These are phyloP conservation scores for Adelognathus sp. DNA, from an alignment of 2,888 invertebrate genomes.

Conservation along the genomic window DNA sequence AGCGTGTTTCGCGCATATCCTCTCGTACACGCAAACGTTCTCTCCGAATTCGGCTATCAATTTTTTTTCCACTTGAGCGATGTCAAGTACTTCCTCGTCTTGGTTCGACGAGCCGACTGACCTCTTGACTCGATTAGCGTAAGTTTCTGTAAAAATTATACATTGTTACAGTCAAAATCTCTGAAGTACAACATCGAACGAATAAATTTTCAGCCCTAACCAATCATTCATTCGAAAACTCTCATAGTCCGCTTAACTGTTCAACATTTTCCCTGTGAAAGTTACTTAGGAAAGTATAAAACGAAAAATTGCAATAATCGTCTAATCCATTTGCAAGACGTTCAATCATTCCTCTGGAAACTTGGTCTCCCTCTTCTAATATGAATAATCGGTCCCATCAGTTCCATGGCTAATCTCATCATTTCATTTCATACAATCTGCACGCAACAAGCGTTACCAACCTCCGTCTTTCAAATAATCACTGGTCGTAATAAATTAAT, in stretches of 20 bases:
- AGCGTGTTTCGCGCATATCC: slow-evolving; percentile 89
- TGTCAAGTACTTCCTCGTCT: slow-evolving; percentile 84
- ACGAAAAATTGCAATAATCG: not conserved
- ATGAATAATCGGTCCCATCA: no score
- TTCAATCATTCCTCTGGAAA: not conserved
- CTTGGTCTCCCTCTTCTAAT: not conserved
- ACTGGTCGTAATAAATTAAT: no score
- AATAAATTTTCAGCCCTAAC: not conserved
- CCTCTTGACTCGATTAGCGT: slow-evolving; percentile 86
- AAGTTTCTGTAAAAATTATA: slow-evolving; percentile 84
- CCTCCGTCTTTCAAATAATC: no score
- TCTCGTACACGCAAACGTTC: slow-evolving; percentile 90
- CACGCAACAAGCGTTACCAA: no score
- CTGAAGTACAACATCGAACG: no score
- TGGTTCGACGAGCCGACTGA: slow-evolving; percentile 71
- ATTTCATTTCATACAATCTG: not conserved
- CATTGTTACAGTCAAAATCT: no score
- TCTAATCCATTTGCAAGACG: not conserved
- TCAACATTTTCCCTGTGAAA: no score
- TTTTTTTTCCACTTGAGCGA: slow-evolving; percentile 89
- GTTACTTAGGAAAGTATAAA: no score
- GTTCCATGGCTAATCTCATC: no score
- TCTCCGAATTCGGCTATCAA: slow-evolving; percentile 89
- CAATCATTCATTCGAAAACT: not conserved
- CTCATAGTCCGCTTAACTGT: not conserved